Evolutionary conservation across 2,113 vertebrate genomes (phyloP).

Genomic region (Polyodon spathula): DNA sequence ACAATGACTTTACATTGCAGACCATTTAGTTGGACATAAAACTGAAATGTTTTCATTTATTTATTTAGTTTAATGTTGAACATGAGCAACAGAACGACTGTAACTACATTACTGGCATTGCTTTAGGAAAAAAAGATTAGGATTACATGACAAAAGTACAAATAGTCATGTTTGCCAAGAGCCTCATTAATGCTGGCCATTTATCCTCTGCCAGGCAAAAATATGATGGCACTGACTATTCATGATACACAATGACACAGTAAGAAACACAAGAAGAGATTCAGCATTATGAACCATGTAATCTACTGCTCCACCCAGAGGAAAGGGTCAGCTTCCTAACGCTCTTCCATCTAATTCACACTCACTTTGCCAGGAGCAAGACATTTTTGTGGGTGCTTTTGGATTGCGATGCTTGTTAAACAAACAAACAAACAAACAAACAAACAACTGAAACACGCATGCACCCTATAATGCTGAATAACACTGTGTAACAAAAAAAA

Average conservation of each 20-base stretch:
- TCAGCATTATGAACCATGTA: constrained; percentile 6
- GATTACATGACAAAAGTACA: constrained; percentile 29
- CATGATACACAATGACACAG: background rate
- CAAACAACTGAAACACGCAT: too few species aligned
- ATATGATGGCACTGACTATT: background rate
- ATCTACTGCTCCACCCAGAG: constrained; percentile 2
- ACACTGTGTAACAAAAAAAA: too few species aligned
- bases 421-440: too few species aligned
- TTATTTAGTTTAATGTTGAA: constrained; percentile 32
- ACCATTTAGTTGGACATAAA: constrained; percentile 23
- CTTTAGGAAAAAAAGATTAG: constrained; percentile 20
- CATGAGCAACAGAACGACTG: constrained; percentile 26
- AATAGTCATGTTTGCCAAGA: constrained; percentile 28
- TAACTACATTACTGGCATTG: constrained; percentile 33
- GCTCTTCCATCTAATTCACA: constrained; percentile 2
- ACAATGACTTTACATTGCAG: constrained; percentile 15
- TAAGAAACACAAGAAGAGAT: constrained; percentile 1
- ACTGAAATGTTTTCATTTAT: constrained; percentile 23
- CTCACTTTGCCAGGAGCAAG: too few species aligned
- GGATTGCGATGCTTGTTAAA: too few species aligned
- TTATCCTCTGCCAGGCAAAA: constrained; percentile 8
- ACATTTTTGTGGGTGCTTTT: too few species aligned
- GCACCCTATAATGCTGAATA: too few species aligned
- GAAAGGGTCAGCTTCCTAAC: background rate
- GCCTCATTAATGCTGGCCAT: constrained; percentile 7